These are phyloP conservation scores for Drosophila nebulosa DNA, from an alignment of 1,140 invertebrate species.

Conservation along the genomic window DNA sequence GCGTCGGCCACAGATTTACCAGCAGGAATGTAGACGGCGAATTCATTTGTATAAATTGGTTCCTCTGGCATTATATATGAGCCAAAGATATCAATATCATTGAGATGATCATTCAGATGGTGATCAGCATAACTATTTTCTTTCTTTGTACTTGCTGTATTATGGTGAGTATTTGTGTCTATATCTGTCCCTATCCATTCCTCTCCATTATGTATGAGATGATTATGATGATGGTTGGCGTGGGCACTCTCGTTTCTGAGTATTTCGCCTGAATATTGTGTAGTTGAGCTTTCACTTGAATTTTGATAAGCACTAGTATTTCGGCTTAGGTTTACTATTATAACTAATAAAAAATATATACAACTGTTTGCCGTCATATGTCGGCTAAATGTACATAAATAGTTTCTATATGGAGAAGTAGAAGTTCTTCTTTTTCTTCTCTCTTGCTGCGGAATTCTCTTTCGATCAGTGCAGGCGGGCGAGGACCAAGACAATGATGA, in stretches of 20 bases:
- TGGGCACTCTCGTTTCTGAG: slow-evolving; percentile 24
- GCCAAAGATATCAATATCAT: slow-evolving; percentile 68
- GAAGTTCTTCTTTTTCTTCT: slow-evolving; percentile 18
- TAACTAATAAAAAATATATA: slow-evolving; percentile 78
- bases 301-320: slow-evolving; percentile 50
- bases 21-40: slow-evolving; percentile 85
- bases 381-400: slow-evolving; percentile 70
- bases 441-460: slow-evolving; percentile 10
- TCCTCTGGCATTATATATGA: slow-evolving; percentile 67
- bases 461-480: slow-evolving; percentile 1
- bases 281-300: slow-evolving; percentile 31
- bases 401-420: slow-evolving; percentile 50
- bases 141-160: not conserved
- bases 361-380: slow-evolving; percentile 70
- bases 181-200: not conserved
- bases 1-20: slow-evolving; percentile 82
- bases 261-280: slow-evolving; percentile 39
- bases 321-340: slow-evolving; percentile 56
- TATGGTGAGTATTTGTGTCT: not conserved
- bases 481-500: slow-evolving; percentile 7
- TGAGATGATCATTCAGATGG: slow-evolving; percentile 16
- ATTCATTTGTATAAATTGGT: slow-evolving; percentile 85
- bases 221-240: not conserved
- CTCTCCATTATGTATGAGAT: not conserved
- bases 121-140: not conserved